phyloP scores from a whole-genome alignment of 2,888 invertebrate species.

The Liopterus haemorrhoidalis region DNA sequence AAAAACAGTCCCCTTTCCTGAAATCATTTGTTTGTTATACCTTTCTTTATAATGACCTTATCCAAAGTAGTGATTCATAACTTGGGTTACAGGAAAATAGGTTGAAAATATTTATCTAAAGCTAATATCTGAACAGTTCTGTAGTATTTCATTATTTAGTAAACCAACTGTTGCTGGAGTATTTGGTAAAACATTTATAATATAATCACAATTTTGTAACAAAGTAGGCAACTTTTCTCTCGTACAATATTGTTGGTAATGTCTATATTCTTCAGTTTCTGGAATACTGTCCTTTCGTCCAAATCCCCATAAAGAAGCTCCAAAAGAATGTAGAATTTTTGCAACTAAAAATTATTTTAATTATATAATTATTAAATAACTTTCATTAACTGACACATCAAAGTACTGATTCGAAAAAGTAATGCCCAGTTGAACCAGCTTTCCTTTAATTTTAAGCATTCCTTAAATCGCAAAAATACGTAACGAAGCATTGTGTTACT shows the following conservation, averaged over 20 bases:
- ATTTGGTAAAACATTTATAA: constrained; percentile 51
- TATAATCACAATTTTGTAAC: constrained; percentile 50
- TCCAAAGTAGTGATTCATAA: background rate
- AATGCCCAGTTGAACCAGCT: too few species aligned
- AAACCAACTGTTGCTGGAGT: constrained; percentile 48
- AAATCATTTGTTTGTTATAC: background rate
- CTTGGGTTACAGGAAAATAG: background rate
- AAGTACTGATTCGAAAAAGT: constrained; percentile 8
- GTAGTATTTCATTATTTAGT: constrained; percentile 46
- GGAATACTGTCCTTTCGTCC: constrained; percentile 25
- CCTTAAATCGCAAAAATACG: too few species aligned
- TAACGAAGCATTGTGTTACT: too few species aligned
- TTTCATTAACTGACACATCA: background rate
- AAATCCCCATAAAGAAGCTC: constrained; percentile 38
- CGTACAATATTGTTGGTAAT: constrained; percentile 38
- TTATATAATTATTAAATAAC: background rate
- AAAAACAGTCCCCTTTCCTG: constrained; percentile 45
- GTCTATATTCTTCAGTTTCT: constrained; percentile 19
- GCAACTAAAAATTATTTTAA: constrained; percentile 43
- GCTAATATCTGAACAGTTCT: constrained; percentile 44
- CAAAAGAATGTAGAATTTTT: constrained; percentile 44
- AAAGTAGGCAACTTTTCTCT: constrained; percentile 39
- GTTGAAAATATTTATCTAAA: background rate
- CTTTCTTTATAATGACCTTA: background rate
- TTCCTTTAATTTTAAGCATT: too few species aligned